A percentile compares a stretch with the other conserved stretches of the same genome.
phyloP scores from a whole-genome alignment of 2,113 vertebrate species.

The Leptobrachium ailaonicum region DNA sequence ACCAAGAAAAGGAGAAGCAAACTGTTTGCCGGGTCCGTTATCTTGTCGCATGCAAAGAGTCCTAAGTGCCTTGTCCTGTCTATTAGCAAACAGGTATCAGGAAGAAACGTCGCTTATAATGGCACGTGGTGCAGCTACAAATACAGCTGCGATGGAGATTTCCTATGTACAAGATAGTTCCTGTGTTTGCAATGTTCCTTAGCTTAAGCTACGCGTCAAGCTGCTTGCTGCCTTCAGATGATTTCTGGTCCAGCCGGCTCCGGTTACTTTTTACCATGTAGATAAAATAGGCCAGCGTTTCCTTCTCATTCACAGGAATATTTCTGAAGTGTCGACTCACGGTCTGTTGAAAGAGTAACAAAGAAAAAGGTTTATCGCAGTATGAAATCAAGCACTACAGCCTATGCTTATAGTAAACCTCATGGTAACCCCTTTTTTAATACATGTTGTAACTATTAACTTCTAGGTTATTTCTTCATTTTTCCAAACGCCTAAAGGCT shows the following conservation, averaged over 20 bases:
- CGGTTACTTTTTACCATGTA: conserved; percentile 99
- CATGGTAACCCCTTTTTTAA: no score
- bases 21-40: no score
- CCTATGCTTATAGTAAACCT: no score
- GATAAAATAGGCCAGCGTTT: conserved; percentile 96
- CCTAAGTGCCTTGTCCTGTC: neutral
- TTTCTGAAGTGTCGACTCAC: conserved; percentile 98
- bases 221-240: conserved; percentile 82
- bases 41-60: conserved; percentile 33
- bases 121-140: conserved; percentile 10
- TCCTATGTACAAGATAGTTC: conserved; percentile 36
- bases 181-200: neutral
- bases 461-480: no score
- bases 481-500: no score
- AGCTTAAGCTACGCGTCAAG: conserved; percentile 64
- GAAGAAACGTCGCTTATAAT: neutral
- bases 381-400: neutral
- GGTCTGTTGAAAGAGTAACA: conserved; percentile 72
- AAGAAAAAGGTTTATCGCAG: conserved; percentile 19
- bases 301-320: conserved; percentile 97
- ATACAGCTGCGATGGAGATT: neutral
- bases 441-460: no score
- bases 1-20: neutral
- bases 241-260: conserved; percentile 93
- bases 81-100: no score